Base-by-base conservation (phyloP, 1,140 invertebrate genomes). In the Diprion similis region DNA sequence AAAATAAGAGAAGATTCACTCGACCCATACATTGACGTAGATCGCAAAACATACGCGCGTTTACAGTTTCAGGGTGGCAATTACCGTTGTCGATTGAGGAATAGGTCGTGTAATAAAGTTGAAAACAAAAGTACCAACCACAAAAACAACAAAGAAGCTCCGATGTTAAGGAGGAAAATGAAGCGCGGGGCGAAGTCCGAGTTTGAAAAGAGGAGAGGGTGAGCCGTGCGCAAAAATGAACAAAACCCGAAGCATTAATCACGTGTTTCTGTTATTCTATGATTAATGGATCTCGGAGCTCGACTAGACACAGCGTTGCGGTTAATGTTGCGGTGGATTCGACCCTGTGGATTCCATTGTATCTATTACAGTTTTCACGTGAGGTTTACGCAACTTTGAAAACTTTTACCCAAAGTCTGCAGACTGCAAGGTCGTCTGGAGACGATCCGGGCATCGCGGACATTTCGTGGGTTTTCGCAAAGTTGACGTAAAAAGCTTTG, bases 301-400 rank as follows among this genome's bases (percentile, higher is more conserved):
- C 47, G 45, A 72, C 65, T 68, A 71, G 68, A 59, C 51, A 59
- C 51, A 8, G 72, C 71, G 71, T 66, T 59, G 70, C 75, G 72
- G 68, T 75, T 77, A 76, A 78, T 75, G 75, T 76, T 74, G 66
- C 77, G 77, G 75, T 78, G 76, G 75, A 75, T 74, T 78, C 73
- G 75, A 72, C n/a, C 51, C 6, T 59, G 51, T 6, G 24, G 24
- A 37, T 37, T 37, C 24, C 6, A 37, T 37, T 37, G 24, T 37
- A 0, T 37, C 24, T 37, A 37, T 37, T 37, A 37, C 6, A 37
- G 24, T 37, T 37, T 59, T 59, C 51, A 8, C 51, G n/a, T 59
- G 51, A 37, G 24, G 24, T 37, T 37, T 37, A 37, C 24, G 24
- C 24, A 37, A 37, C 24, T 37, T 37, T 37, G 24, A 37, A 37